Percentiles rank a stretch among this genome's conserved stretches.
Conservation (phyloP, 2,888 invertebrate species). For the Leptopilina drosophilae region DNA sequence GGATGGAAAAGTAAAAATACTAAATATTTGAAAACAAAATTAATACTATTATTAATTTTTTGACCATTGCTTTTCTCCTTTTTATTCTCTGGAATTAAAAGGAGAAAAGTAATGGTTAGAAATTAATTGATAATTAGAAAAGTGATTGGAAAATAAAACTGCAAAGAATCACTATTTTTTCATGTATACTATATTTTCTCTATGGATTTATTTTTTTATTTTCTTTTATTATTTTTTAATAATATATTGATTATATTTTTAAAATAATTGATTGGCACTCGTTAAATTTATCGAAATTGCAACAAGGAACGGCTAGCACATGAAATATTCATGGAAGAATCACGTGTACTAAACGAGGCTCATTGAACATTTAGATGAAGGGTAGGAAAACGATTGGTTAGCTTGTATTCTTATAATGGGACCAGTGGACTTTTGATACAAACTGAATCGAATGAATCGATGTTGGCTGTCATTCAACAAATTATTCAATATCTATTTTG, state of each 20-base stretch:
- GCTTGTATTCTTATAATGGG: conserved; percentile 13
- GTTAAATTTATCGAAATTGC: conserved; percentile 28
- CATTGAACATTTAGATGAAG: conserved; percentile 30
- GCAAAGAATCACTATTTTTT: no score
- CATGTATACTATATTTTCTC: no score
- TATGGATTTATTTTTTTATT: neutral
- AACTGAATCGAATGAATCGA: conserved; percentile 16
- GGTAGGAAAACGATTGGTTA: conserved; percentile 15
- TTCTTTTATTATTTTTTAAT: neutral
- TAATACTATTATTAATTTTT: no score
- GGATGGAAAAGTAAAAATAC: no score
- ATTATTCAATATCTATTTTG: neutral
- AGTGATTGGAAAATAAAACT: no score
- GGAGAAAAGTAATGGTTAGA: no score
- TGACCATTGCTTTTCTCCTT: no score
- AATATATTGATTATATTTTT: neutral
- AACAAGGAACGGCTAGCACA: conserved; percentile 17
- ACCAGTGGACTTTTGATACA: conserved; percentile 8
- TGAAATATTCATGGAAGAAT: conserved; percentile 32
- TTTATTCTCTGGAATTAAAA: no score
- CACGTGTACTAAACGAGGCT: conserved; percentile 26
- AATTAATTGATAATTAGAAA: no score
- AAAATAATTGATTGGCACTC: conserved; percentile 13
- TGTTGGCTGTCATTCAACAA: neutral
- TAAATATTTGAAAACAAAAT: no score